These are phyloP conservation scores for Hiodon alosoides DNA, from an alignment of 2,113 vertebrate species.

Conservation along the genomic window DNA sequence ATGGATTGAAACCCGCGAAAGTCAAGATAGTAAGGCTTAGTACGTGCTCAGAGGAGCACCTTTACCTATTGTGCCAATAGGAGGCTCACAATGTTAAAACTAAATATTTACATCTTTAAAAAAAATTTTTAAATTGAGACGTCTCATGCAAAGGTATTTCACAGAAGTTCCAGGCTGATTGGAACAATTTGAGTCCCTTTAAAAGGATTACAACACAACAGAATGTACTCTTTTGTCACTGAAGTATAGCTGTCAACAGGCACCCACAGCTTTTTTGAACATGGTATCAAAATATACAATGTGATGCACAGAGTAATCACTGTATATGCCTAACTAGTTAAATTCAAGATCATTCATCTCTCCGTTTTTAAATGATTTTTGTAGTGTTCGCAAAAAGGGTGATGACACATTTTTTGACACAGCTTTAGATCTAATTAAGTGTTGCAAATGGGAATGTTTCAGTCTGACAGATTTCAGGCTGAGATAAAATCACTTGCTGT, in stretches of 20 bases:
- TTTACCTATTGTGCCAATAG: too few relatives aligned
- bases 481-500: background rate
- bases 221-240: background rate
- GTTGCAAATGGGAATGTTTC: background rate
- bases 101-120: too few relatives aligned
- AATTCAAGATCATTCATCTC: background rate
- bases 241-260: slow-evolving; percentile 3
- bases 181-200: background rate
- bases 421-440: background rate
- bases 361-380: background rate
- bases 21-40: too few relatives aligned
- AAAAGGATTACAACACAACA: background rate
- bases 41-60: too few relatives aligned
- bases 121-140: too few relatives aligned
- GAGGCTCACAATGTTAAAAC: too few relatives aligned
- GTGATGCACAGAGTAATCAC: background rate
- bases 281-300: too few relatives aligned
- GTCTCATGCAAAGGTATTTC: background rate
- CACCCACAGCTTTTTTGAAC: too few relatives aligned
- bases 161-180: background rate
- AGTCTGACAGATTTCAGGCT: background rate
- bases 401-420: slow-evolving; percentile 12
- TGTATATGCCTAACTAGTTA: slow-evolving; percentile 16
- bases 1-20: too few relatives aligned
- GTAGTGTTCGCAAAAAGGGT: background rate